These are phyloP conservation scores for Sceloporus tristichus DNA, from an alignment of 2,113 vertebrate species.

Conservation along the genomic window DNA sequence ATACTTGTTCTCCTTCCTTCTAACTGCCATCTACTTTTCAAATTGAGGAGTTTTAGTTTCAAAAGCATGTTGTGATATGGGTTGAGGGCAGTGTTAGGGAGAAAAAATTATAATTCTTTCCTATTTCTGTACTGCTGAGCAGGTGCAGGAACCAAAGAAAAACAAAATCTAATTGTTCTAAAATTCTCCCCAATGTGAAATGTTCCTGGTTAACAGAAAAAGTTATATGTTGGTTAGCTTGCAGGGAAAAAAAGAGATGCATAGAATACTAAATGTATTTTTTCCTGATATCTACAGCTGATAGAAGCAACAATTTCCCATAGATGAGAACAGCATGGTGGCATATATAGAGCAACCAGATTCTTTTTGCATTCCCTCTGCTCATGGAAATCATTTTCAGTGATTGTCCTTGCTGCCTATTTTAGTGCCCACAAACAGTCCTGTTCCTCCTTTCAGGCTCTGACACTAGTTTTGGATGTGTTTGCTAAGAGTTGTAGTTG, in stretches of 20 bases:
- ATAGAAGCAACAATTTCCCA: too few relatives aligned
- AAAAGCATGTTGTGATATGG: background rate
- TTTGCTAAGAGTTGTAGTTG: too few relatives aligned
- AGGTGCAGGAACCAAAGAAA: background rate
- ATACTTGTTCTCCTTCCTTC: background rate
- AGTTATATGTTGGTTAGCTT: background rate
- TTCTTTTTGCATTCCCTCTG: too few relatives aligned
- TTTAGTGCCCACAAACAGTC: background rate
- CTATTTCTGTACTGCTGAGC: background rate
- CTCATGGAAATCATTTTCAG: background rate
- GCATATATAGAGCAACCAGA: too few relatives aligned
- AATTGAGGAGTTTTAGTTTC: background rate
- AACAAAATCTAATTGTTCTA: background rate
- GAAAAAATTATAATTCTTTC: background rate
- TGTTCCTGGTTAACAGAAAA: constrained; percentile 2
- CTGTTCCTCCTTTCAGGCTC: background rate
- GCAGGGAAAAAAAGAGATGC: too few relatives aligned
- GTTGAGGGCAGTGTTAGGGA: background rate
- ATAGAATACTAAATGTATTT: too few relatives aligned
- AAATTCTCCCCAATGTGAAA: background rate
- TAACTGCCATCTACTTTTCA: background rate
- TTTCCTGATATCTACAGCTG: too few relatives aligned
- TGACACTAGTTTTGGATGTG: background rate
- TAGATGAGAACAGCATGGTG: too few relatives aligned
- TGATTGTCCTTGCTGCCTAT: background rate